Conservation (phyloP, 2,888 invertebrate species). For the Drosophila diplacantha region DNA sequence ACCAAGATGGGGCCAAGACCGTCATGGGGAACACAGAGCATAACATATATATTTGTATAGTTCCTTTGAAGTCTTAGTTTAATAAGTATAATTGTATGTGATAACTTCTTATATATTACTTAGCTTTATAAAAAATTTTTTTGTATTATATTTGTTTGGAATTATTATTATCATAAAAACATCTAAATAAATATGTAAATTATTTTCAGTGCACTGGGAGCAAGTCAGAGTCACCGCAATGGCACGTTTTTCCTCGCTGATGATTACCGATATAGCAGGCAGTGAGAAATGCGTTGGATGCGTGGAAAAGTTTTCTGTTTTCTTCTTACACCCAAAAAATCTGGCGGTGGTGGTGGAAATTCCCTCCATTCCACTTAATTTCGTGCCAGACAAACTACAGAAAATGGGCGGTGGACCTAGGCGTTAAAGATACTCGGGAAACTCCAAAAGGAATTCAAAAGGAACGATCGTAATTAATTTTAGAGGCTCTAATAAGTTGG, state of each 20-base stretch:
- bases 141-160: too few relatives aligned
- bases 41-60: not conserved
- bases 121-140: not conserved
- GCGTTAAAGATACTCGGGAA: slow-evolving; percentile 6
- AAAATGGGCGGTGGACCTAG: slow-evolving; percentile 1
- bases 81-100: not conserved
- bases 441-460: slow-evolving; percentile 3
- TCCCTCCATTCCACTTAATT: slow-evolving; percentile 19
- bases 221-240: slow-evolving; percentile 37
- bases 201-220: slow-evolving; percentile 11
- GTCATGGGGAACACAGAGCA: slow-evolving; percentile 15
- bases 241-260: slow-evolving; percentile 56
- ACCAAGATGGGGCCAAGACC: slow-evolving; percentile 21
- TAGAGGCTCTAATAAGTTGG: not conserved
- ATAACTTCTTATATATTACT: not conserved
- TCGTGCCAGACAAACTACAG: slow-evolving; percentile 3
- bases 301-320: slow-evolving; percentile 64
- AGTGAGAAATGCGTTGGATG: slow-evolving; percentile 68
- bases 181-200: not conserved
- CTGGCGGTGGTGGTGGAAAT: slow-evolving; percentile 40
- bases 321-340: slow-evolving; percentile 47
- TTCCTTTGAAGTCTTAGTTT: not conserved
- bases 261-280: slow-evolving; percentile 68
- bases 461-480: slow-evolving; percentile 8
- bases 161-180: not conserved